Evolutionary conservation across 1,140 invertebrate species (phyloP).

Genomic region (Meloidogyne chitwoodi): DNA sequence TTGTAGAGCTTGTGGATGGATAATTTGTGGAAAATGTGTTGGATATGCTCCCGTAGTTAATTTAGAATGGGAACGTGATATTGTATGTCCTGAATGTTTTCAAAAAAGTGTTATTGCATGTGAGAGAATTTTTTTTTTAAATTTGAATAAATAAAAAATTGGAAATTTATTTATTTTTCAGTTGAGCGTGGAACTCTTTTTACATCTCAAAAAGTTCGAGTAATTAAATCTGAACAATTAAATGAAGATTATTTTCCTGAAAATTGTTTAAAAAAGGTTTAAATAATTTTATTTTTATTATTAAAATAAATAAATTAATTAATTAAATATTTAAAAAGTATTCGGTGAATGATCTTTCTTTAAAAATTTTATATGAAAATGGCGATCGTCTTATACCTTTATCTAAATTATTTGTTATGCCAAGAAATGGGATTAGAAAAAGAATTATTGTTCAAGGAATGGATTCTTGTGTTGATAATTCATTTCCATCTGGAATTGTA

Average conservation of each 20-base stretch:
- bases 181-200: background rate
- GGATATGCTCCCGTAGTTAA: conserved; percentile 40
- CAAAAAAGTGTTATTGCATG: conserved; percentile 29
- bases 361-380: conserved; percentile 35
- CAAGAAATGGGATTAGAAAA: conserved; percentile 29
- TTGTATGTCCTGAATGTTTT: conserved; percentile 47
- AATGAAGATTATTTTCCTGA: background rate
- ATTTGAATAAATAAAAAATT: too few relatives aligned
- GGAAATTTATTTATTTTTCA: background rate
- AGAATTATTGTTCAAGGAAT: conserved; percentile 19
- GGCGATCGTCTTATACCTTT: conserved; percentile 2
- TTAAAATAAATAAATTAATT: too few relatives aligned
- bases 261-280: background rate
- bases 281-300: background rate
- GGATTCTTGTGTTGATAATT: background rate
- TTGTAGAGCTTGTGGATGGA: conserved; percentile 44
- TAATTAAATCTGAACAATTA: background rate
- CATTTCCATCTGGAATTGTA: conserved; percentile 41
- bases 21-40: conserved; percentile 41
- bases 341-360: conserved; percentile 32
- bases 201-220: background rate
- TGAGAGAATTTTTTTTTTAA: conserved; percentile 16
- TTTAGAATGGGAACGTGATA: conserved; percentile 27
- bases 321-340: background rate
- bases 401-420: conserved; percentile 30